These are phyloP conservation scores for Coracopsis vasa DNA, from an alignment of 2,113 vertebrate species.

Conservation along the genomic window DNA sequence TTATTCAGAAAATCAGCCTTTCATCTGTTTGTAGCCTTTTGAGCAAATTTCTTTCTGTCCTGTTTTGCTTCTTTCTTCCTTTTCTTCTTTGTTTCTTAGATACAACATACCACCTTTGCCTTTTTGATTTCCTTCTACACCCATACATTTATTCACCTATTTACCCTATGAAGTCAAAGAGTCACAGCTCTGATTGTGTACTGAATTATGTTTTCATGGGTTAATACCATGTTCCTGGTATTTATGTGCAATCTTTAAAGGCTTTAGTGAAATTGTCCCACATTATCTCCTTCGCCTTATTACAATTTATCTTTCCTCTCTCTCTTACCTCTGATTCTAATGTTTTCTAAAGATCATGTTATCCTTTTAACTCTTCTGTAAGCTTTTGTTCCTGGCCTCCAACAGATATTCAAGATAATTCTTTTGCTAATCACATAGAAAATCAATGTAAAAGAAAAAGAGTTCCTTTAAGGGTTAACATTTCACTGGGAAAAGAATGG, in stretches of 20 bases:
- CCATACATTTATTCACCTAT: not conserved
- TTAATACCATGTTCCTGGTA: not conserved
- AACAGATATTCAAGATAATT: not conserved
- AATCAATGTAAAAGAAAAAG: not conserved
- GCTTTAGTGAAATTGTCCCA: not conserved
- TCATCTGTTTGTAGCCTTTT: not conserved
- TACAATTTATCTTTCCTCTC: not conserved
- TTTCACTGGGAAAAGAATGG: not conserved
- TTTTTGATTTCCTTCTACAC: not conserved
- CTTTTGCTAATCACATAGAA: not conserved
- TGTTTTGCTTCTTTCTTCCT: not conserved
- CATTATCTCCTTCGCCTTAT: not conserved
- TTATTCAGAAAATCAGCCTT: not conserved
- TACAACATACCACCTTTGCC: not conserved
- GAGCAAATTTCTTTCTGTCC: not conserved
- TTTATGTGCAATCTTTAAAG: not conserved
- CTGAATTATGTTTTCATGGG: not conserved
- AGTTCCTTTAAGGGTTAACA: not conserved
- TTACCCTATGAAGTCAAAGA: not conserved
- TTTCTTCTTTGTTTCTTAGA: not conserved
- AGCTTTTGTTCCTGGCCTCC: not conserved
- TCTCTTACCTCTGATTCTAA: not conserved
- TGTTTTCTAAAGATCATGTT: not conserved
- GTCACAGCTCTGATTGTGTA: not conserved
- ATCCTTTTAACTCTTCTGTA: not conserved